Conservation (phyloP, 2,888 invertebrate species). For the Formica aserva region DNA sequence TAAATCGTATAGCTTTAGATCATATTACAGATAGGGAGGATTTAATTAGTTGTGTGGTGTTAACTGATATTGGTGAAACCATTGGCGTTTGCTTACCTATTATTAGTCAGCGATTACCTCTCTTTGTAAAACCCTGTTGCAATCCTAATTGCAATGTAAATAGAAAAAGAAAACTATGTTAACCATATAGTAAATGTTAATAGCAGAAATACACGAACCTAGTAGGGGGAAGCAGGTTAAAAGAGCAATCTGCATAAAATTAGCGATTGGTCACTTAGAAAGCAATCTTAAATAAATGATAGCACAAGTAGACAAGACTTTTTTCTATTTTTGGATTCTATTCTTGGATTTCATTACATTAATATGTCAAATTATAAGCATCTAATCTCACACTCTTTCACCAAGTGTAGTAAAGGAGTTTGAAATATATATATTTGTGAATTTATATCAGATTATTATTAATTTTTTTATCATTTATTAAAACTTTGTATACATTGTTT, state of each 20-base stretch:
- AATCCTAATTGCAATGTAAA: slow-evolving; percentile 9
- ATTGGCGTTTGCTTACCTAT: background rate
- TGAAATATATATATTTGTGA: background rate
- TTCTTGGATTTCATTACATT: background rate
- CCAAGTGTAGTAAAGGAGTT: background rate
- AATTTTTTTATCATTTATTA: background rate
- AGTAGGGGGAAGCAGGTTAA: background rate
- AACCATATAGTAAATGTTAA: slow-evolving; percentile 1
- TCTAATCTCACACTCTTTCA: background rate
- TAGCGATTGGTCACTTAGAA: background rate
- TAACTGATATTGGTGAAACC: background rate
- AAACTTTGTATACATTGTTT: background rate
- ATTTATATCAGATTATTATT: background rate
- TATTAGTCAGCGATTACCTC: slow-evolving; percentile 13
- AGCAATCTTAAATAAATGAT: background rate
- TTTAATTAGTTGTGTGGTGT: background rate
- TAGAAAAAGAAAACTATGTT: background rate
- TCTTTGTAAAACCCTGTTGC: background rate
- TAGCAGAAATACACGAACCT: background rate
- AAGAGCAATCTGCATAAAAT: background rate
- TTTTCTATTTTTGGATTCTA: background rate
- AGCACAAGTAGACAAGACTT: background rate
- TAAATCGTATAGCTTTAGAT: background rate
- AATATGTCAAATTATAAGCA: background rate
- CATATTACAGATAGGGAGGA: background rate